A percentile compares a stretch with the other conserved stretches of the same genome.
phyloP scores from a whole-genome alignment of 2,113 vertebrate species.

The Scomber japonicus region DNA sequence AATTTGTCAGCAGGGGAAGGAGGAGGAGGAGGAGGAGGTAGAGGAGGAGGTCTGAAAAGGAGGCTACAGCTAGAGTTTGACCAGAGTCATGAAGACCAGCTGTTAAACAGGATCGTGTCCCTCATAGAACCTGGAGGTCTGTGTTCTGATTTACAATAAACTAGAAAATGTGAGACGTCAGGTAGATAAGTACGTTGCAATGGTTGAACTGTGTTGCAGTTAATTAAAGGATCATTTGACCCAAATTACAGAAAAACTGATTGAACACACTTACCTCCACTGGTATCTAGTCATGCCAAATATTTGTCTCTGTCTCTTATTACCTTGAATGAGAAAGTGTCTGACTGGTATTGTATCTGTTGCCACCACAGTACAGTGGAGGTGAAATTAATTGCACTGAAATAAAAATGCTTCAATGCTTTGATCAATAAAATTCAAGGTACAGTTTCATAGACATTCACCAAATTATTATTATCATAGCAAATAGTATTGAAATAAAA shows the following conservation, averaged over 20 bases:
- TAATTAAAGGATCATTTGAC: no score
- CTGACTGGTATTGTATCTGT: no score
- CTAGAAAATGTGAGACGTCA: neutral
- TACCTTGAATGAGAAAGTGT: no score
- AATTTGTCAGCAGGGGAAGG: slow-evolving; percentile 51
- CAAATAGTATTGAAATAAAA: neutral
- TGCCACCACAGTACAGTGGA: no score
- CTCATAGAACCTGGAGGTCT: slow-evolving; percentile 90
- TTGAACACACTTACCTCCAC: neutral
- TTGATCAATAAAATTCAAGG: neutral
- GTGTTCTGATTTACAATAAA: slow-evolving; percentile 4
- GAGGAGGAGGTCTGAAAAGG: slow-evolving; percentile 80
- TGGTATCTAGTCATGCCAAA: neutral
- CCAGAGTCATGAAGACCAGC: slow-evolving; percentile 87
- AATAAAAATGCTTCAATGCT: no score
- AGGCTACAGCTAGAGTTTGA: slow-evolving; percentile 92
- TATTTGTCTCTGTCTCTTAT: no score
- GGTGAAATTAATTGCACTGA: no score
- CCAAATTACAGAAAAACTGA: neutral
- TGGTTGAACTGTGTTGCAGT: neutral
- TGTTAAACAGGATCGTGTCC: slow-evolving; percentile 90
- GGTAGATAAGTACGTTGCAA: neutral
- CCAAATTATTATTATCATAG: no score
- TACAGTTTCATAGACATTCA: neutral
- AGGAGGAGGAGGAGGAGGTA: slow-evolving; percentile 56